Evolutionary conservation across 2,888 invertebrate genomes (phyloP), one percentile per base, ranked within the genome.

Genomic region (Morpho helenor): DNA sequence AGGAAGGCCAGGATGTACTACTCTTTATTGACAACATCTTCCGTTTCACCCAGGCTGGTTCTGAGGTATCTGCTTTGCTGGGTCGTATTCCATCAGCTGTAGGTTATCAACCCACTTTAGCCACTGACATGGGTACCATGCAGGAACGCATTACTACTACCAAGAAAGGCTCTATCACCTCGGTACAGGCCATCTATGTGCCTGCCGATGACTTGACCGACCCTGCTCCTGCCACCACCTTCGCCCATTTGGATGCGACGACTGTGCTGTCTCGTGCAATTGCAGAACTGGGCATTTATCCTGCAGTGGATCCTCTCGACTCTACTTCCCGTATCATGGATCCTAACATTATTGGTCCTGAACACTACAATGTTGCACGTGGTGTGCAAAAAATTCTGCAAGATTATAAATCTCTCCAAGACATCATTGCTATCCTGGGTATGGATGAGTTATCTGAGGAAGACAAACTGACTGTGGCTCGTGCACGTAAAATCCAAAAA

Each of bases 111-210:
- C 98, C 98, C 55, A 98, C 98, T n/a, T 86, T 98, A 82, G 97
- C 97, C 75, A 98, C 98, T 79, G 98, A 98, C 92, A 98, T 98
- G 98, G 98, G 98, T 94, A 94, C 95, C 78, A 97, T 98, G 98
- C 98, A 98, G 93, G 98, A 98, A 87, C 93, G 97, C 80, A 98
- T 98, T 86, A 98, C 98, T 65, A 97, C 98, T 71, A 98, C 98
- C 69, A 76, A 94, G 88, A 97, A 97, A 87, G 98, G 98, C 68
- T 98, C 98, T 71, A 98, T 98, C 78, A 98, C 98, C 63, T 98
- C 98, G 49, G 98, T 98, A 71, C 97, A 97, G 89, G 98, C 98
- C 68, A 97, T 98, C 80, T 98, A 98, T 75, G 98, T 98, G 73
- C 98, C 98, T 31, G 98, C 98, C 79, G 98, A 98, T 86, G 98